Conservation (phyloP, 2,888 invertebrate genomes). For the Synergus itoensis region DNA sequence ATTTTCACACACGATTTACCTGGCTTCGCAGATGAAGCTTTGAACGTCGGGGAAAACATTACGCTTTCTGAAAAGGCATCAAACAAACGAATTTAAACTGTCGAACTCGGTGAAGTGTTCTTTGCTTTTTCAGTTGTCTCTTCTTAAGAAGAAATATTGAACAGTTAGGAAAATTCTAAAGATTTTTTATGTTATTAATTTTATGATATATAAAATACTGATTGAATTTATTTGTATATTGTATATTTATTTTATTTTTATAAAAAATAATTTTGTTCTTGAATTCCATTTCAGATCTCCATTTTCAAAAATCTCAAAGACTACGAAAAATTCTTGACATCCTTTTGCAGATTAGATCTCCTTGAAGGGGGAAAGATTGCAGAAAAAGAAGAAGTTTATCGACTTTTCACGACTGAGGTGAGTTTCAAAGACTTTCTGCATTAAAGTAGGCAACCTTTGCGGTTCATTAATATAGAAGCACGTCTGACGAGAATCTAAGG, state of each 20-base stretch:
- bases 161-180: not conserved
- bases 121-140: not conserved
- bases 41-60: slow-evolving; percentile 90
- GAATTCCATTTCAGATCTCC: not conserved
- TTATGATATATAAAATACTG: too few species aligned
- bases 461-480: slow-evolving; percentile 72
- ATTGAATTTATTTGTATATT: too few species aligned
- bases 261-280: not conserved
- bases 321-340: not conserved
- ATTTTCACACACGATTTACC: slow-evolving; percentile 79
- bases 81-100: slow-evolving; percentile 34
- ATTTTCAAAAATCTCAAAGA: not conserved
- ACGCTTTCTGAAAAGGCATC: slow-evolving; percentile 81
- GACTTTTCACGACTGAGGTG: slow-evolving; percentile 48
- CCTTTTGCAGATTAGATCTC: slow-evolving; percentile 40
- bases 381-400: slow-evolving; percentile 41
- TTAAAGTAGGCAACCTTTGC: slow-evolving; percentile 53
- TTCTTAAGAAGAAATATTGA: not conserved
- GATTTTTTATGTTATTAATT: not conserved
- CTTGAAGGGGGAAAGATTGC: slow-evolving; percentile 35
- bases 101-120: not conserved
- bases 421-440: slow-evolving; percentile 58
- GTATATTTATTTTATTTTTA: too few species aligned
- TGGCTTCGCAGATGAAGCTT: slow-evolving; percentile 87
- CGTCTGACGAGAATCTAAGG: slow-evolving; percentile 63